Evolutionary conservation across 2,888 invertebrate genomes (phyloP).

Genomic region (Scaptomyza tumidula): DNA sequence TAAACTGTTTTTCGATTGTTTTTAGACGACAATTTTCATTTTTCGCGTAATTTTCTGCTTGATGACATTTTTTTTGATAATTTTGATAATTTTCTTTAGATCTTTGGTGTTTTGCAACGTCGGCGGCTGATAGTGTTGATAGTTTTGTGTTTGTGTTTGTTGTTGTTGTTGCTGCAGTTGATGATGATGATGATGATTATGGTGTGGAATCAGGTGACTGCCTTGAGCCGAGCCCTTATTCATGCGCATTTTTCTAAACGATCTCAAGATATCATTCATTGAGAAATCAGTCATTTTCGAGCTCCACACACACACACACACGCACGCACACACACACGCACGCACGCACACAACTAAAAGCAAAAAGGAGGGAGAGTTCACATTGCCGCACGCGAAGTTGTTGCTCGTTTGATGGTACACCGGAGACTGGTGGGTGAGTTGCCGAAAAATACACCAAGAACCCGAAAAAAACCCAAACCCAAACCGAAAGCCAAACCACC

Average conservation of each 20-base stretch:
- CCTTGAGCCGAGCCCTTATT: slow-evolving; percentile 56
- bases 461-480: slow-evolving; percentile 53
- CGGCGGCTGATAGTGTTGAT: slow-evolving; percentile 7
- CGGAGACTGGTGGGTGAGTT: slow-evolving; percentile 83
- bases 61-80: slow-evolving; percentile 75
- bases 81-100: slow-evolving; percentile 76
- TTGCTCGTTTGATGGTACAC: slow-evolving; percentile 75
- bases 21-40: slow-evolving; percentile 74
- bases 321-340: slow-evolving; percentile 16
- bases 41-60: slow-evolving; percentile 72
- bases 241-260: slow-evolving; percentile 80
- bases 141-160: slow-evolving; percentile 29
- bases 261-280: slow-evolving; percentile 77
- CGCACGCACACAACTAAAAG: slow-evolving; percentile 5
- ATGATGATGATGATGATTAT: slow-evolving; percentile 31
- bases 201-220: slow-evolving; percentile 30
- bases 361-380: slow-evolving; percentile 34
- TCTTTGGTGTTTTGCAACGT: slow-evolving; percentile 62
- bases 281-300: slow-evolving; percentile 71
- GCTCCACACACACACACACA: slow-evolving; percentile 9
- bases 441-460: slow-evolving; percentile 74
- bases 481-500: slow-evolving; percentile 34
- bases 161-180: slow-evolving; percentile 34
- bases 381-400: slow-evolving; percentile 75
- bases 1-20: neutral